Evolutionary conservation across 1,140 invertebrate species (phyloP).

Genomic region (Pogonomyrmex barbatus): DNA sequence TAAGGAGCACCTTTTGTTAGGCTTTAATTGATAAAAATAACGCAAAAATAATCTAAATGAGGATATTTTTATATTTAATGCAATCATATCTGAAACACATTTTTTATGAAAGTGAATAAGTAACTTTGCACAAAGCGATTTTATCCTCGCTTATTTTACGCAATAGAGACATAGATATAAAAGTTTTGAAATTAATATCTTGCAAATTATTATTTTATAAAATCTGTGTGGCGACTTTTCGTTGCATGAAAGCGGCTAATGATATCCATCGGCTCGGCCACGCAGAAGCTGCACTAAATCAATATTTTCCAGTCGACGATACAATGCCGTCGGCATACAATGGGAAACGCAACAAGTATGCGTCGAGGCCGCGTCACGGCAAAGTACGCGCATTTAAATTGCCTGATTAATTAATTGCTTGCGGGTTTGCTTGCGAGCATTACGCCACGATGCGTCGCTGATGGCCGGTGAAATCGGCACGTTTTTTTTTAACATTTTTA

Average conservation of each 20-base stretch:
- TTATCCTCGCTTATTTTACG: background rate
- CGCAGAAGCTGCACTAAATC: slow-evolving; percentile 59
- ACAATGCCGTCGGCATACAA: slow-evolving; percentile 64
- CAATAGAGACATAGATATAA: background rate
- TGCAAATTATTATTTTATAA: background rate
- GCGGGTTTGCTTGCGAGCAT: slow-evolving; percentile 39
- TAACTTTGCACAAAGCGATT: background rate
- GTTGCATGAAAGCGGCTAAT: slow-evolving; percentile 42
- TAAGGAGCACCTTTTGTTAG: background rate
- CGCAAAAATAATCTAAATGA: background rate
- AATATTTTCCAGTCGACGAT: slow-evolving; percentile 67
- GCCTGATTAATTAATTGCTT: slow-evolving; percentile 69
- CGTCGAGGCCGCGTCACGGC: slow-evolving; percentile 28
- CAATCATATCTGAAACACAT: background rate
- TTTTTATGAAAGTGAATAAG: background rate
- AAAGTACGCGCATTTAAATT: slow-evolving; percentile 71
- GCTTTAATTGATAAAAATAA: background rate
- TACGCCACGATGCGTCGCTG: slow-evolving; percentile 10
- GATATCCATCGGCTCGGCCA: slow-evolving; percentile 47
- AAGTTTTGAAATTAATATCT: background rate
- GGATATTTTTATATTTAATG: background rate
- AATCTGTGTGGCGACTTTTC: slow-evolving; percentile 48
- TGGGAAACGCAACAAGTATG: slow-evolving; percentile 68
- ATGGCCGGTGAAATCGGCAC: slow-evolving; percentile 35
- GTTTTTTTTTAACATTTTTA: slow-evolving; percentile 28